Percentiles rank a stretch among this genome's conserved stretches.
Evolutionary conservation across 2,113 vertebrate species (phyloP).

Genomic region (Marmota flaviventris): DNA sequence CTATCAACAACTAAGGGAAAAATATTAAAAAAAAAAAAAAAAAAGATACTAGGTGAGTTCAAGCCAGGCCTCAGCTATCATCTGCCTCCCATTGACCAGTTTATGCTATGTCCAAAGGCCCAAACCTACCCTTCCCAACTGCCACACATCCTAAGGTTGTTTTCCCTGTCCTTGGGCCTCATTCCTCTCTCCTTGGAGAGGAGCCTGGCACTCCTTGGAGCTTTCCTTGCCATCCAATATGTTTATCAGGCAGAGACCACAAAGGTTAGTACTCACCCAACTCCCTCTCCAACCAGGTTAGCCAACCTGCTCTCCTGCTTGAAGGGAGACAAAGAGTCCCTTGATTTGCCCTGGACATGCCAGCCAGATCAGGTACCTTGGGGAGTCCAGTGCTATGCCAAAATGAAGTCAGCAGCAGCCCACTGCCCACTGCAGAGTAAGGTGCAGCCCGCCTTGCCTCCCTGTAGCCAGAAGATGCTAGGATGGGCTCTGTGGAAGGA

Average conservation of each 20-base stretch:
- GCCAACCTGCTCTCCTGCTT: constrained; percentile 50
- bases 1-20: no score
- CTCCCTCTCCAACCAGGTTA: constrained; percentile 49
- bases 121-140: background rate
- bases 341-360: constrained; percentile 35
- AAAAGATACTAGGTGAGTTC: background rate
- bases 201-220: background rate
- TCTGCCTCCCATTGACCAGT: background rate
- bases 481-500: background rate
- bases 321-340: constrained; percentile 65
- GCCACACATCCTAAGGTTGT: background rate
- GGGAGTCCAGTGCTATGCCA: background rate
- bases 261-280: constrained; percentile 35
- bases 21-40: no score
- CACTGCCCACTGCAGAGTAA: background rate
- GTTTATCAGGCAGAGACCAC: constrained; percentile 62
- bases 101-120: background rate
- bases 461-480: background rate
- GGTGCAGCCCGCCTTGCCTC: background rate
- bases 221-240: constrained; percentile 39
- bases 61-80: background rate
- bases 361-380: constrained; percentile 64
- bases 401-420: constrained; percentile 25
- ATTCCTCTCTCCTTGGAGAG: background rate
- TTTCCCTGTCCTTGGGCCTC: background rate